Evolutionary conservation across 37 sponge, comb jelly and placozoan genomes (phyloP).

Genomic region (Chondrilla cf. caribensis): DNA sequence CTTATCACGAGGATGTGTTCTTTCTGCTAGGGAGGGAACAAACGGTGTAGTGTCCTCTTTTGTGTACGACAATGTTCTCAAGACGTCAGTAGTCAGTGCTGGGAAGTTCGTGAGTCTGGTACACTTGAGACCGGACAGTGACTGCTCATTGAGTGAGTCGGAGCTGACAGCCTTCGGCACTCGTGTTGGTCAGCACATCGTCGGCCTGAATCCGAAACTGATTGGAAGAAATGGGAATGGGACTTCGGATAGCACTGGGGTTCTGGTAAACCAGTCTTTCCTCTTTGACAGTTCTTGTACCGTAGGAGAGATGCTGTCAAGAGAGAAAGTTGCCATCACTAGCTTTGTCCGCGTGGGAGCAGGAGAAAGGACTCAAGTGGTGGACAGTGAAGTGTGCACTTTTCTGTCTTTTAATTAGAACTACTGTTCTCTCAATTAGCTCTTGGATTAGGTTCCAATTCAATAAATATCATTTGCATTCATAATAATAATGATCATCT

Average conservation of each 20-base stretch:
- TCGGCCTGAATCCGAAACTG: constrained; percentile 48
- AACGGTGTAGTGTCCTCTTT: constrained; percentile 36
- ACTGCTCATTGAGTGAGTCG: background rate
- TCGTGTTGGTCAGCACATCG: constrained; percentile 67
- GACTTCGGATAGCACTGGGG: background rate
- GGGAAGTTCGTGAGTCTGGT: constrained; percentile 60
- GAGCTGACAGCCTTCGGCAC: constrained; percentile 12
- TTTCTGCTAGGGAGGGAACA: constrained; percentile 18
- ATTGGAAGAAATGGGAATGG: background rate
- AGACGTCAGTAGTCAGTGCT: constrained; percentile 22
- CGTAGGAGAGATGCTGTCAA: constrained; percentile 54
- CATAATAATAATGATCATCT: no score
- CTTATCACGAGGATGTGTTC: constrained; percentile 43
- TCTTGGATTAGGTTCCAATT: no score
- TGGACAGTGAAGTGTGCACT: background rate
- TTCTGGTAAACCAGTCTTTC: constrained; percentile 46
- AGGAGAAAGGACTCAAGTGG: constrained; percentile 28
- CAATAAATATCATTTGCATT: no score
- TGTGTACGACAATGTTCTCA: constrained; percentile 34
- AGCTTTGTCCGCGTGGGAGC: constrained; percentile 55
- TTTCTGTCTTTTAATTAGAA: background rate
- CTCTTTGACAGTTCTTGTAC: constrained; percentile 46
- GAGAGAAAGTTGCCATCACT: constrained; percentile 23
- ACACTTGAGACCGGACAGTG: constrained; percentile 30
- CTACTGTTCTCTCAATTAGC: no score